Evolutionary conservation across 2,113 vertebrate species (phyloP).

Genomic region (Halcyon malimbica): DNA sequence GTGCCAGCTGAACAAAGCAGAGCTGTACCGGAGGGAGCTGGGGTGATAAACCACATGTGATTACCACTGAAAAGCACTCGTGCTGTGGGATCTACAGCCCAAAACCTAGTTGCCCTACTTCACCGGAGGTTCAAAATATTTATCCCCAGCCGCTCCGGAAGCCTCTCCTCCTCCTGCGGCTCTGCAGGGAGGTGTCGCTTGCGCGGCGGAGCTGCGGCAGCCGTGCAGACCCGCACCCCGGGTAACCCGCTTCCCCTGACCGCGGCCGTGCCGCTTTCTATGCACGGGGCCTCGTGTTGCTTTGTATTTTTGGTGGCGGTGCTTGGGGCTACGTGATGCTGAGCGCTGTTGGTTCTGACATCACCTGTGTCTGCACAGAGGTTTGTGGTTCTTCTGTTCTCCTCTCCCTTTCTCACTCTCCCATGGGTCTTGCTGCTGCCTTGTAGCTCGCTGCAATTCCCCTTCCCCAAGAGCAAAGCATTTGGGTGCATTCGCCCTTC

Average conservation of each 20-base stretch:
- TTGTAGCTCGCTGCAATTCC: rapidly evolving
- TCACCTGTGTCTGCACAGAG: neutral
- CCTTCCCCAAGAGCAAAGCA: neutral
- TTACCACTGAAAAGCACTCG: rapidly evolving
- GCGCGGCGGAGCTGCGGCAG: rapidly evolving
- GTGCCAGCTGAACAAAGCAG: neutral
- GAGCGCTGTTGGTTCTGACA: rapidly evolving
- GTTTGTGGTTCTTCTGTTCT: neutral
- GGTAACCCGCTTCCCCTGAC: neutral
- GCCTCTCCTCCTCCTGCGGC: neutral
- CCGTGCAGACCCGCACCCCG: rapidly evolving
- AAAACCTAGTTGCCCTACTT: neutral
- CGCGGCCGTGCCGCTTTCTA: neutral
- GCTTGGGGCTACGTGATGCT: neutral
- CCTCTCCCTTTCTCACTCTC: neutral
- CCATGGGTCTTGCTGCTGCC: neutral
- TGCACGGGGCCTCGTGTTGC: rapidly evolving
- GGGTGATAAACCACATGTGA: neutral
- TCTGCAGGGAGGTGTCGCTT: neutral
- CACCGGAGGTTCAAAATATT: neutral
- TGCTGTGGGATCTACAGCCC: neutral
- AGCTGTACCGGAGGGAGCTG: neutral
- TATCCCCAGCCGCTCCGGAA: neutral
- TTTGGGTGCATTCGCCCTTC: rapidly evolving
- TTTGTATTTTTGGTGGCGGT: neutral